phyloP scores from a whole-genome alignment of 1,140 invertebrate genomes.

The Macrosteles quadrilineatus region DNA sequence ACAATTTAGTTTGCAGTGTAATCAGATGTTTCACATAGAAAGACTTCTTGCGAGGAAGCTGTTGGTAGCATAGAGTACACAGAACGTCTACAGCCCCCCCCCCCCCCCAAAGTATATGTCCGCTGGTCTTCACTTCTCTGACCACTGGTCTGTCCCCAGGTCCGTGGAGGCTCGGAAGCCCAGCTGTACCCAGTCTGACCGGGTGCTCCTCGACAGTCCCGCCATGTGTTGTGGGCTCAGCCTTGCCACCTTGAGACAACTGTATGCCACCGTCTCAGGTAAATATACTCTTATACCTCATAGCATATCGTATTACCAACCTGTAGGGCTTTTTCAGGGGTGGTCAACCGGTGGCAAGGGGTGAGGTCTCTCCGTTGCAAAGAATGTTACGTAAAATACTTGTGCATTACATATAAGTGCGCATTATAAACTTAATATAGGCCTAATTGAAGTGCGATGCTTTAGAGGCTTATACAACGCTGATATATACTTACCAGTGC shows the following conservation, averaged over 20 bases:
- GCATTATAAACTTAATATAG: neutral
- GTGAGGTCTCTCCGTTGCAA: neutral
- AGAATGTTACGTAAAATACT: neutral
- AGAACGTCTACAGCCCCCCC: too few species aligned
- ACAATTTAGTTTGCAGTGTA: too few species aligned
- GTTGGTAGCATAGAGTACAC: too few species aligned
- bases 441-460: neutral
- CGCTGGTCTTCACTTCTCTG: too few species aligned
- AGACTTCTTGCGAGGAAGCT: too few species aligned
- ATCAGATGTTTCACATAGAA: too few species aligned
- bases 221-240: neutral
- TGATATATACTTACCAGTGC: too few species aligned
- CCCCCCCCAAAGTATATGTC: too few species aligned
- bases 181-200: neutral
- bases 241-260: neutral
- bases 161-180: neutral
- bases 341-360: neutral
- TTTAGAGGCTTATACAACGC: neutral
- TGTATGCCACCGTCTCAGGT: neutral
- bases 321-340: neutral
- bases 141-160: too few species aligned
- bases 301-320: neutral
- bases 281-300: neutral
- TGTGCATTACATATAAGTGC: neutral
- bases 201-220: neutral